phyloP scores from a whole-genome alignment of 2,113 vertebrate species.

The Cryptomyrus ogoouensis region DNA sequence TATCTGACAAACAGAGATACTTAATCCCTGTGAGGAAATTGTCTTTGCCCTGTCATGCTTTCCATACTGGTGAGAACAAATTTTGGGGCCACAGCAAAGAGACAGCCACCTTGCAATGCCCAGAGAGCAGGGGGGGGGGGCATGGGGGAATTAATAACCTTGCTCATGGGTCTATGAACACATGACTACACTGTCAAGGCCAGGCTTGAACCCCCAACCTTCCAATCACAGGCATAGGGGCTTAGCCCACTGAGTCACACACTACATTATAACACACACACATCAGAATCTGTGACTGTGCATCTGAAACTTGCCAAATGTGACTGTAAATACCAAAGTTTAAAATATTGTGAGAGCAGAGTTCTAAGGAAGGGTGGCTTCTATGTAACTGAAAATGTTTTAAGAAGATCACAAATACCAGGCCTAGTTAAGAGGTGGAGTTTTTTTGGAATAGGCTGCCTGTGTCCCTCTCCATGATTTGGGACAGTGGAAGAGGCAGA shows the following conservation, averaged over 20 bases:
- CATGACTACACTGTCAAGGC: not conserved
- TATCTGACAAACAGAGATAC: not conserved
- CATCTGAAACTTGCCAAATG: not conserved
- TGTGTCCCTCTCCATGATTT: not conserved
- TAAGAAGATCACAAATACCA: not conserved
- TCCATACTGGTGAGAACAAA: not conserved
- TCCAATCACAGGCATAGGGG: not conserved
- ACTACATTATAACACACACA: not conserved
- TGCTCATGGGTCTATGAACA: not conserved
- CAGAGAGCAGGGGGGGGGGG: not conserved
- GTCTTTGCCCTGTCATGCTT: not conserved
- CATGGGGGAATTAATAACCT: not conserved
- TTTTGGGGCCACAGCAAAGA: not conserved
- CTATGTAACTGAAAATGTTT: not conserved
- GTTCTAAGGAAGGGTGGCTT: not conserved
- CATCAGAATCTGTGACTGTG: not conserved
- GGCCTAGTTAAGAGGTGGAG: not conserved
- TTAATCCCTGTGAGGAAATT: not conserved
- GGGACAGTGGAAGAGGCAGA: not conserved
- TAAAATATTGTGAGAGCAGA: not conserved
- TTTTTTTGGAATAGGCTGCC: not conserved
- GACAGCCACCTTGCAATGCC: not conserved
- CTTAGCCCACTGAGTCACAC: not conserved
- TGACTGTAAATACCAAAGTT: not conserved
- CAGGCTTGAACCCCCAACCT: not conserved